Conservation (phyloP, 2,888 invertebrate species). For the Camponotus fellah region DNA sequence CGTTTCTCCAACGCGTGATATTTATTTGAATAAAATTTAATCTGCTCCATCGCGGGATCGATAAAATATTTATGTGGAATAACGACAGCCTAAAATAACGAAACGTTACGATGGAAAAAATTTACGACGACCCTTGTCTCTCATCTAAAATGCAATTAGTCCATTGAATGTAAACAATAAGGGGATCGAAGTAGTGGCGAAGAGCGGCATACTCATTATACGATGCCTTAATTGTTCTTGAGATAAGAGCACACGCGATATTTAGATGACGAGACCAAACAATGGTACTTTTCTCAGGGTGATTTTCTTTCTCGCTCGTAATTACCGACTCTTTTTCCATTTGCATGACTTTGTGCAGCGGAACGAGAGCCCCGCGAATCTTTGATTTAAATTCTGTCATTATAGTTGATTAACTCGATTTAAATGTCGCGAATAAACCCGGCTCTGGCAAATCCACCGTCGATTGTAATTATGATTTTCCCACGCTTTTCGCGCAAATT, state of each 20-base stretch:
- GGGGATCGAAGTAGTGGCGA: slow-evolving; percentile 41
- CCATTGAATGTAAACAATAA: slow-evolving; percentile 76
- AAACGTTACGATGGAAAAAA: not conserved
- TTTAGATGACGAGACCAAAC: slow-evolving; percentile 59
- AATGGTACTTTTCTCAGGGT: slow-evolving; percentile 28
- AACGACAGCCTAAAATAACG: not conserved
- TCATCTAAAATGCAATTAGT: slow-evolving; percentile 80
- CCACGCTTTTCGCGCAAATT: not conserved
- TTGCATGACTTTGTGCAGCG: not conserved
- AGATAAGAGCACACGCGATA: slow-evolving; percentile 62
- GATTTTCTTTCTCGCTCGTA: not conserved
- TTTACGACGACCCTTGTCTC: not conserved
- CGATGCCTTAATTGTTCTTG: slow-evolving; percentile 65
- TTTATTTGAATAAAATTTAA: not conserved
- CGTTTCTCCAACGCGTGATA: not conserved
- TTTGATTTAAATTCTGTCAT: slow-evolving; percentile 10
- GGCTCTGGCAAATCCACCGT: not conserved
- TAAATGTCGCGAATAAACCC: not conserved
- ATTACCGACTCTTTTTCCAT: not conserved
- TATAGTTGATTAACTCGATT: slow-evolving; percentile 18
- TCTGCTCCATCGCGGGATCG: not conserved
- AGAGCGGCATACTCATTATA: slow-evolving; percentile 50
- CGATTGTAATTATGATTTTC: slow-evolving; percentile 4
- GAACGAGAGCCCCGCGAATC: not conserved
- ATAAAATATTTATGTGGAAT: not conserved